Evolutionary conservation across 2,113 vertebrate genomes (phyloP).

Genomic region (Tragelaphus imberbis): DNA sequence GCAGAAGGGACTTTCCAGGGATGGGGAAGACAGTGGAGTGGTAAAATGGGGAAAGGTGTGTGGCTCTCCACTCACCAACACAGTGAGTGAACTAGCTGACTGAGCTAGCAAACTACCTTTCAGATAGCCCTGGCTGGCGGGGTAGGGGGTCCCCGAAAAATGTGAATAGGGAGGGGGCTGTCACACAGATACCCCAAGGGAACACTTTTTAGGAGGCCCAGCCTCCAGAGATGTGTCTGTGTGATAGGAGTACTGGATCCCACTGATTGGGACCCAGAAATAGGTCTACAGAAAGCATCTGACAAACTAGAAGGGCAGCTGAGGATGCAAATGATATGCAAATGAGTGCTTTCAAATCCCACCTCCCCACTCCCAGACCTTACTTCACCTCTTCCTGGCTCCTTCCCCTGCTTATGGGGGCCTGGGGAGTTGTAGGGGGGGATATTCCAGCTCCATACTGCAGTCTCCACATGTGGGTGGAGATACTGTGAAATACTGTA

Average conservation of each 20-base stretch:
- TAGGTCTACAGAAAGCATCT: conserved; percentile 21
- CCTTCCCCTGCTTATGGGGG: background rate
- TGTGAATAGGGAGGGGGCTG: background rate
- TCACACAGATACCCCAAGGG: conserved; percentile 49
- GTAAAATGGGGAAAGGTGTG: background rate
- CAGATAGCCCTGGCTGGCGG: conserved; percentile 43
- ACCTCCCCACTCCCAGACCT: conserved; percentile 77
- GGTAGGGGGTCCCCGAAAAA: background rate
- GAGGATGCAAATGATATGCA: conserved; percentile 74
- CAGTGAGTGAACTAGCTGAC: conserved; percentile 21
- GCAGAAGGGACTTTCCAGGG: conserved; percentile 49
- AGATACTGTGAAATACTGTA: conserved; percentile 56
- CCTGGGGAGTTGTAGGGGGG: background rate
- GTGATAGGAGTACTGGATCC: conserved; percentile 7
- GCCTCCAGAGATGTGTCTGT: conserved; percentile 58
- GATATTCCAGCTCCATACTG: background rate
- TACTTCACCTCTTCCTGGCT: conserved; percentile 70
- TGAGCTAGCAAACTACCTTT: conserved; percentile 36
- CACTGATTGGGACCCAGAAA: background rate
- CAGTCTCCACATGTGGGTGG: background rate
- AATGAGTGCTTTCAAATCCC: conserved; percentile 69
- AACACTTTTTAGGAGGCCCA: conserved; percentile 60
- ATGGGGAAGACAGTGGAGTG: conserved; percentile 48
- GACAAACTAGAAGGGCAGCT: background rate
- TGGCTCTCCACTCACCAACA: conserved; percentile 4